A percentile compares a stretch with the other conserved stretches of the same genome.
These are phyloP conservation scores for Phylloscopus trochilus DNA, from an alignment of 2,113 vertebrate genomes.

Conservation along the genomic window DNA sequence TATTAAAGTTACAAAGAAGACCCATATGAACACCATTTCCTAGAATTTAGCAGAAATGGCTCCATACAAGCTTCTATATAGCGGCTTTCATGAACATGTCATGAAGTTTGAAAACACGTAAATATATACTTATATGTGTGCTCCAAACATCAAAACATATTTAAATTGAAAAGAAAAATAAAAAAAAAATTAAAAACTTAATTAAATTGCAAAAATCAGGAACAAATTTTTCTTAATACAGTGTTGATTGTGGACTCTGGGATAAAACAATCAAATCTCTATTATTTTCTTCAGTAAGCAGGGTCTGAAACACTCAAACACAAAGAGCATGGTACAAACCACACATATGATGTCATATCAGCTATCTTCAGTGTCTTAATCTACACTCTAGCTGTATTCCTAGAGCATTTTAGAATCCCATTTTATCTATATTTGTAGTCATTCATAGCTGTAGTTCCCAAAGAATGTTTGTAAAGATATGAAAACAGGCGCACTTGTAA, in stretches of 20 bases:
- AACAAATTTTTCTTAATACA: conserved; percentile 33
- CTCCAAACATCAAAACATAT: conserved; percentile 37
- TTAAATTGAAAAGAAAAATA: neutral
- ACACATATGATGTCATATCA: neutral
- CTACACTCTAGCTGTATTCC: neutral
- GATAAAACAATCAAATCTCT: neutral
- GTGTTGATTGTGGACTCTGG: neutral
- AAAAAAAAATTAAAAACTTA: neutral
- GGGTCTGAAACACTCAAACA: neutral
- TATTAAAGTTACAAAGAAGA: neutral
- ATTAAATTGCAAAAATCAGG: conserved; percentile 60
- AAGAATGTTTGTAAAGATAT: neutral
- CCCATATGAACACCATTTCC: neutral
- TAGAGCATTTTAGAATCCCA: neutral
- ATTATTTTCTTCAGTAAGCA: neutral
- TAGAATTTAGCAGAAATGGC: neutral
- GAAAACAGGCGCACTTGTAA: neutral
- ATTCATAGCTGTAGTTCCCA: neutral
- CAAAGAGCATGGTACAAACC: neutral
- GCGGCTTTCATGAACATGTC: neutral
- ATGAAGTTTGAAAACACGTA: conserved; percentile 52
- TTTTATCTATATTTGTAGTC: neutral
- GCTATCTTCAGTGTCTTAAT: neutral
- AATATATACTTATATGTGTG: conserved; percentile 18
- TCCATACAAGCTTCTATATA: neutral